phyloP scores from a whole-genome alignment of 2,113 vertebrate species.

The Colossoma macropomum region DNA sequence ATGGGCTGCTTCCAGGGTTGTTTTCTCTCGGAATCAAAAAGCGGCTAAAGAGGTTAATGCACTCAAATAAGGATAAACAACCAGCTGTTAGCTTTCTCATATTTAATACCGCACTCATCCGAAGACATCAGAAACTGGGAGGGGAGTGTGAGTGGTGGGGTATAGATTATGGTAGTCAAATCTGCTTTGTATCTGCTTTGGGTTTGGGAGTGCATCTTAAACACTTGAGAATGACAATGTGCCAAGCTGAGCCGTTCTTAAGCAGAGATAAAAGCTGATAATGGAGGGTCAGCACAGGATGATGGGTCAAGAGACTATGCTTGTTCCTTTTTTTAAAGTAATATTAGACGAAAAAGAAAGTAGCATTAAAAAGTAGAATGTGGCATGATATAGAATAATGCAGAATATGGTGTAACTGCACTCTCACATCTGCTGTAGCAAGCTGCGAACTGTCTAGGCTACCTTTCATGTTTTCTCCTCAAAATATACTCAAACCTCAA shows the following conservation, averaged over 20 bases:
- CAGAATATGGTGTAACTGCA: background rate
- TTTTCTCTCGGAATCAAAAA: constrained; percentile 82
- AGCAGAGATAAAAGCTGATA: constrained; percentile 45
- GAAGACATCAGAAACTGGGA: constrained; percentile 57
- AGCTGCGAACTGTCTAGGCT: background rate
- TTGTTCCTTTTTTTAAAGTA: too few relatives aligned
- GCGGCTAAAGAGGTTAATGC: constrained; percentile 88
- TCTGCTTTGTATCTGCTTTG: constrained; percentile 50
- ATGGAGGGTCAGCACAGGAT: constrained; percentile 28
- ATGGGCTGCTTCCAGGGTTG: constrained; percentile 80
- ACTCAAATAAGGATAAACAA: constrained; percentile 89
- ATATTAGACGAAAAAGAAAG: too few relatives aligned
- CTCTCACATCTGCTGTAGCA: too few relatives aligned
- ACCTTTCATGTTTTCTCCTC: background rate
- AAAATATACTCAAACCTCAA: background rate
- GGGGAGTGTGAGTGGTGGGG: too few relatives aligned
- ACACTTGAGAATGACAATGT: constrained; percentile 44
- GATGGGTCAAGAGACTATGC: background rate
- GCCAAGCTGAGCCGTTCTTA: constrained; percentile 39
- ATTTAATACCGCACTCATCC: constrained; percentile 85
- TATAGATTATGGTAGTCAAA: constrained; percentile 13
- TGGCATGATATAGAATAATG: constrained; percentile 4
- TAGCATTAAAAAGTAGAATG: background rate
- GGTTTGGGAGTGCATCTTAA: constrained; percentile 42
- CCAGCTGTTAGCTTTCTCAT: constrained; percentile 88